Evolutionary conservation across 2,113 vertebrate species (phyloP), one percentile per base, ranked within the genome.

Genomic region (Passer domesticus): DNA sequence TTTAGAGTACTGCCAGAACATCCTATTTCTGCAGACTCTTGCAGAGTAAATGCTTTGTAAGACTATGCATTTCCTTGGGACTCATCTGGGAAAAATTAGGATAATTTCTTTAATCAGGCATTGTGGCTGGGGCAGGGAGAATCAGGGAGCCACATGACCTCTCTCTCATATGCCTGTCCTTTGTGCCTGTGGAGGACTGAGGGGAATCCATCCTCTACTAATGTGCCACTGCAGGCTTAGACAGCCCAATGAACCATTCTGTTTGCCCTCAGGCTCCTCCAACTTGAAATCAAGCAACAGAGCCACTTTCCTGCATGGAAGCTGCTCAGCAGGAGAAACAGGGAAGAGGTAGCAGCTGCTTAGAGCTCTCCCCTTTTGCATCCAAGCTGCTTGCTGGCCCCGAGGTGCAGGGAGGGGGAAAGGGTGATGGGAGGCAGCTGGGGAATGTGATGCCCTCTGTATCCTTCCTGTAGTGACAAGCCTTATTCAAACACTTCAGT

Each of bases 401-500:
- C 39, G 91, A 88, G 82, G 85, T 87, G 76, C 69, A 72, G 91
- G 80, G 80, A 93, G 91, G 91, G 94, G 83, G 88, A 97, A 92
- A 92, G 88, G 90, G 64, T 95, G 94, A 97, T 83, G 93, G 82
- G 85, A 95, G 87, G 93, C 96, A 97, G 96, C 94, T 96, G 95
- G 94, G 92, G 87, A 97, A 96, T 83, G 75, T 55, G 82, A 86
- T 95, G 95, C 93, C 95, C 94, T 95, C 85, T 86, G 88, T 86
- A 93, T 96, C 94, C 93, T 96, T 96, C 90, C 87, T 95, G 93
- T 90, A 96, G 95, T 94, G 96, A 97, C 94, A 95, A 94, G 96
- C 87, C 94, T 95, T 94, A 81, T 95, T 97, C 94, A 97, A 97
- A 96, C 94, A 97, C 93, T 97, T 95, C 72, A 93, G 90, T 78